phyloP scores from a whole-genome alignment of 2,113 vertebrate species.

The Brienomyrus longianalis region DNA sequence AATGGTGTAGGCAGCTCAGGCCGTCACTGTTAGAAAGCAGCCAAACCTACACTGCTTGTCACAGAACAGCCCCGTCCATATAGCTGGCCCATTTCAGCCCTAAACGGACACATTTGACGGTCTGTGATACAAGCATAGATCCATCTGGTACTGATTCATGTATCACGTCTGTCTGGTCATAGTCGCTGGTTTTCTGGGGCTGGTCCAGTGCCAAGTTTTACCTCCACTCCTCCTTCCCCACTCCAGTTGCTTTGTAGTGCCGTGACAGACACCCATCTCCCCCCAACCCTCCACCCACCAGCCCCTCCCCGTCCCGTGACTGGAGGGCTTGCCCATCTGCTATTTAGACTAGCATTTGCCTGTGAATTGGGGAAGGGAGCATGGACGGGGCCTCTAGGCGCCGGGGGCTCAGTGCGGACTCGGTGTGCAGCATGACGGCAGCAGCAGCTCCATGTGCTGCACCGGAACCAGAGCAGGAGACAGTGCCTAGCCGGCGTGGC shows the following conservation, averaged over 20 bases:
- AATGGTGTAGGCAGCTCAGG: constrained; percentile 3
- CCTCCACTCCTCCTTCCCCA: constrained; percentile 19
- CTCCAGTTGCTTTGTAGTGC: constrained; percentile 40
- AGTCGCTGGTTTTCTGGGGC: constrained; percentile 27
- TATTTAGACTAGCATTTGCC: constrained; percentile 53
- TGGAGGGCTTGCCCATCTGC: constrained; percentile 52
- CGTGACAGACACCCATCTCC: constrained; percentile 3
- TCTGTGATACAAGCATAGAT: not conserved
- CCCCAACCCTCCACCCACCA: constrained; percentile 21
- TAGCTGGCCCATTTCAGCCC: not conserved
- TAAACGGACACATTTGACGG: not conserved
- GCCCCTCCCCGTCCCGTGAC: constrained; percentile 34
- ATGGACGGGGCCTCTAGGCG: constrained; percentile 32
- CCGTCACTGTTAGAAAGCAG: not conserved
- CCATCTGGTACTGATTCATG: not conserved
- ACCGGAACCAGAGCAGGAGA: constrained; percentile 30
- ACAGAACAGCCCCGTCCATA: not conserved
- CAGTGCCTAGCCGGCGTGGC: constrained; percentile 14
- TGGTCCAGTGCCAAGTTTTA: constrained; percentile 30
- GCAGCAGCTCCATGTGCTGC: constrained; percentile 26
- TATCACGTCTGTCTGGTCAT: not conserved
- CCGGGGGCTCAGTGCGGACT: constrained; percentile 30
- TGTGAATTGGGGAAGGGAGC: constrained; percentile 51
- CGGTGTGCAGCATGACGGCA: constrained; percentile 29
- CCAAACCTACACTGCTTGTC: not conserved